Conservation (phyloP, 2,797 vertebrate genomes). For the Schizopygopsis malacanthus region DNA sequence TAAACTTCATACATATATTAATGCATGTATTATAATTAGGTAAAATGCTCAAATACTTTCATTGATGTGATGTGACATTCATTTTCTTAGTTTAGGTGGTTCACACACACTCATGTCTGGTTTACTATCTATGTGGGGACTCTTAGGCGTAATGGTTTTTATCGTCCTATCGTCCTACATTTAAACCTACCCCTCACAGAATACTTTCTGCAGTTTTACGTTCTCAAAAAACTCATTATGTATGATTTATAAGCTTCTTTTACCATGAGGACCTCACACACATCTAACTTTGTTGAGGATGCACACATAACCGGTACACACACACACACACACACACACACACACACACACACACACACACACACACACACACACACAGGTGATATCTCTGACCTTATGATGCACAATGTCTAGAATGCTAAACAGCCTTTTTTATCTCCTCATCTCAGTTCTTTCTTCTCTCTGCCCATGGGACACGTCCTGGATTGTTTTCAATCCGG, state of each 20-base stretch:
- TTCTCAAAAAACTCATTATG: too few relatives aligned
- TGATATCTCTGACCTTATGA: not conserved
- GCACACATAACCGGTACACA: too few relatives aligned
- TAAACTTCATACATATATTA: not conserved
- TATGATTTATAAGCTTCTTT: too few relatives aligned
- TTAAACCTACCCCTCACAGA: too few relatives aligned
- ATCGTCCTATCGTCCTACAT: too few relatives aligned
- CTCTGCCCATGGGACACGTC: not conserved
- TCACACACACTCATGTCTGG: too few relatives aligned
- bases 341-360: fast-evolving
- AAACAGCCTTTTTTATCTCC: not conserved
- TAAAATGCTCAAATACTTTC: not conserved
- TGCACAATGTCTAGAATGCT: not conserved
- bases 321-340: not conserved
- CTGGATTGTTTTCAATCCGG: not conserved
- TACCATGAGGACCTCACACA: too few relatives aligned
- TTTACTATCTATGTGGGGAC: too few relatives aligned
- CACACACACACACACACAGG: not conserved
- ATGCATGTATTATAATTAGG: not conserved
- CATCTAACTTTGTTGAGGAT: not conserved
- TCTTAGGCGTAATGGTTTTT: too few relatives aligned
- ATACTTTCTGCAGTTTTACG: too few relatives aligned
- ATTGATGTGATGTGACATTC: not conserved
- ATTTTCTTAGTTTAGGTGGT: not conserved
- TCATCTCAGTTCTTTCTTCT: not conserved